These are phyloP conservation scores for Sebastes goodei DNA, from an alignment of 2,797 vertebrate genomes.

Conservation along the genomic window DNA sequence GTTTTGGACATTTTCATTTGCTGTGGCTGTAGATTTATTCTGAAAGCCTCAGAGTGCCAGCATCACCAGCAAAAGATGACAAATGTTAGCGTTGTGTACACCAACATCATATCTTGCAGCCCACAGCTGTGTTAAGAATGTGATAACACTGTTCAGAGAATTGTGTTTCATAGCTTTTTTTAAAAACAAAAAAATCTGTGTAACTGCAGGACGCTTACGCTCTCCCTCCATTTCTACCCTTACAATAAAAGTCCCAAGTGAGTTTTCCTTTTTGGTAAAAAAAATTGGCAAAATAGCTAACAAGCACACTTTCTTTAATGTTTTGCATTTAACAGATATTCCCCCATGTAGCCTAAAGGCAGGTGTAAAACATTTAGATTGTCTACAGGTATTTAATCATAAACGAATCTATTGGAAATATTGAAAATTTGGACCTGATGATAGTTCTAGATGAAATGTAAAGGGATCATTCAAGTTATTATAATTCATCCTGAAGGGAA, in stretches of 20 bases:
- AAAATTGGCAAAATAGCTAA: background rate
- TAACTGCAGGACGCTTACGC: background rate
- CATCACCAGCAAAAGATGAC: constrained; percentile 35
- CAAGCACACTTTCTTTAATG: background rate
- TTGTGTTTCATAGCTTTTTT: constrained; percentile 7
- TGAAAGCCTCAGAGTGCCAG: constrained; percentile 13
- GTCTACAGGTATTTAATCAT: too few species aligned
- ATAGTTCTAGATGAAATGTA: too few species aligned
- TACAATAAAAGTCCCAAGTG: background rate
- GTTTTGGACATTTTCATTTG: constrained; percentile 39
- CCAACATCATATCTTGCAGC: constrained; percentile 37
- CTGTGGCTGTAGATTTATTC: background rate
- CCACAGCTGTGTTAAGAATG: constrained; percentile 60
- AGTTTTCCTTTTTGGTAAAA: background rate
- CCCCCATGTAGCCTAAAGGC: background rate
- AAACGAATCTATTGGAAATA: background rate
- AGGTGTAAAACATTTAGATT: background rate
- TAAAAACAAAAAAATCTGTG: background rate
- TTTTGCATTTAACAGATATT: background rate
- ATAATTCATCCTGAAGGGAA: too few species aligned
- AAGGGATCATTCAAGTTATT: too few species aligned
- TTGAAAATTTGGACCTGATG: too few species aligned
- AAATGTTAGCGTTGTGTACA: constrained; percentile 19
- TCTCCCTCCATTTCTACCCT: background rate
- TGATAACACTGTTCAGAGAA: constrained; percentile 33